phyloP scores from a whole-genome alignment of 2,888 invertebrate genomes.

The Pelosia muscerda region DNA sequence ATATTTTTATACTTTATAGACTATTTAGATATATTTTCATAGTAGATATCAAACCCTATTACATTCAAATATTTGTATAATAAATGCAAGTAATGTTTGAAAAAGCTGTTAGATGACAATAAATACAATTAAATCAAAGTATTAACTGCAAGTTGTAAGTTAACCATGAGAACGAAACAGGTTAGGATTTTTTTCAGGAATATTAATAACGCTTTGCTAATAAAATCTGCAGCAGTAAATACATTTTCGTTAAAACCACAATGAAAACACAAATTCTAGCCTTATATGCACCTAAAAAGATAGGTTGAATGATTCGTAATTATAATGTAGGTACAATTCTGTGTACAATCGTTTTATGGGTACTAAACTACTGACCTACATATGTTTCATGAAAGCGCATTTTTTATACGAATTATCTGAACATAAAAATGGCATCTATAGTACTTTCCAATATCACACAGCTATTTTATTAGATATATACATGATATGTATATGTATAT shows the following conservation, averaged over 20 bases:
- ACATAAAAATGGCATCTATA: constrained; percentile 15
- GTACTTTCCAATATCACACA: constrained; percentile 32
- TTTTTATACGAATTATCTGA: constrained; percentile 8
- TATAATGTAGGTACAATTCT: too few species aligned
- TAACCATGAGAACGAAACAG: constrained; percentile 11
- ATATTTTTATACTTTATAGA: constrained; percentile 68
- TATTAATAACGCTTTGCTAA: background rate
- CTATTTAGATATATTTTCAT: constrained; percentile 64
- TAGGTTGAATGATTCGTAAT: too few species aligned
- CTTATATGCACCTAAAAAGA: background rate
- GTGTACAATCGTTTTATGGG: background rate
- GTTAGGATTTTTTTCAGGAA: background rate
- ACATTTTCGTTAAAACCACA: background rate
- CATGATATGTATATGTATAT: too few species aligned
- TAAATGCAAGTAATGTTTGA: constrained; percentile 29
- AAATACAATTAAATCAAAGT: constrained; percentile 41
- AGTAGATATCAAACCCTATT: constrained; percentile 52
- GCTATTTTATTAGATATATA: constrained; percentile 29
- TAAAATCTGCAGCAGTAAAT: background rate
- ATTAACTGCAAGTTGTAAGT: constrained; percentile 22
- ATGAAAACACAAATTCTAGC: background rate
- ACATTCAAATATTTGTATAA: constrained; percentile 46
- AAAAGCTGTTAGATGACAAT: constrained; percentile 61
- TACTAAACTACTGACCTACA: background rate
- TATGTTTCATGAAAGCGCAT: background rate